Evolutionary conservation across 1,140 invertebrate genomes (phyloP).

Genomic region (Heliconius congener): DNA sequence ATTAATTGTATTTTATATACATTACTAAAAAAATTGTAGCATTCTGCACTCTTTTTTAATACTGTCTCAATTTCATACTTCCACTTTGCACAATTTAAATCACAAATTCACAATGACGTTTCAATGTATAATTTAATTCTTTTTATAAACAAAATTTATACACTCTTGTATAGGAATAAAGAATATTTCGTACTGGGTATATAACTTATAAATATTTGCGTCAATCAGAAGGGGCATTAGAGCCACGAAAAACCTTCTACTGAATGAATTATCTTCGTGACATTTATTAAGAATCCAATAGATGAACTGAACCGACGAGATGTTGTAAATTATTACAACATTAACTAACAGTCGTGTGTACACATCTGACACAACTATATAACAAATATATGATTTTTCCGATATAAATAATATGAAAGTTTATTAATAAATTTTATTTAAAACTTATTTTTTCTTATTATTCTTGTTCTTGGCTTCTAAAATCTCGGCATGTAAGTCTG

Average conservation of each 20-base stretch:
- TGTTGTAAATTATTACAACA: constrained; percentile 14
- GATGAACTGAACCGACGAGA: constrained; percentile 13
- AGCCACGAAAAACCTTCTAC: constrained; percentile 7
- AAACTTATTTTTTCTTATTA: too few relatives aligned
- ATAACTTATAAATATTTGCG: not conserved
- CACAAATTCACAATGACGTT: too few relatives aligned
- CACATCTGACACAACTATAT: not conserved
- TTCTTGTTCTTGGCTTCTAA: too few relatives aligned
- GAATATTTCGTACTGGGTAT: not conserved
- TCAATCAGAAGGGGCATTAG: not conserved
- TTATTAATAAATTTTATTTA: too few relatives aligned
- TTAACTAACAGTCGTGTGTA: not conserved
- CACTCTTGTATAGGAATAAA: not conserved
- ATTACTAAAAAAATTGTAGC: too few relatives aligned
- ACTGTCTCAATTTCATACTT: too few relatives aligned
- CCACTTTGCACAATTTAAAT: too few relatives aligned
- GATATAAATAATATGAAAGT: not conserved
- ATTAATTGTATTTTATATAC: too few relatives aligned
- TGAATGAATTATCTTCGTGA: constrained; percentile 6
- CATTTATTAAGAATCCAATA: constrained; percentile 21
- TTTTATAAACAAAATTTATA: too few relatives aligned
- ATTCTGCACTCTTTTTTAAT: too few relatives aligned
- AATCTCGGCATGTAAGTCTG: too few relatives aligned
- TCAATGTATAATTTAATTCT: too few relatives aligned
- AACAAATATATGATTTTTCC: not conserved